phyloP scores from a whole-genome alignment of 1,140 invertebrate genomes.

The Bombyx mori region ASM3026992v2 NC_085107.1:4689501-4690000 shows the following conservation, averaged over 20 bases:
- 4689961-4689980: constrained; percentile 73
- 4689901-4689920: background rate
- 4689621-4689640: constrained; percentile 96
- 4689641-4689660: constrained; percentile 91
- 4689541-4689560: constrained; percentile 99
- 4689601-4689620: constrained; percentile 99
- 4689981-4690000: constrained; percentile 86
- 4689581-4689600: constrained; percentile 93
- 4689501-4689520: background rate
- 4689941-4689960: background rate
- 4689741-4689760: constrained; percentile 93
- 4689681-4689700: constrained; percentile 95
- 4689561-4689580: constrained; percentile 98
- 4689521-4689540: constrained; percentile 82
- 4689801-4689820: constrained; percentile 97
- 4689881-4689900: constrained; percentile 88
- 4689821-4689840: constrained; percentile 96
- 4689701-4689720: constrained; percentile 98
- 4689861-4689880: constrained; percentile 96
- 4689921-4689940: background rate
- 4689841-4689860: constrained; percentile 98
- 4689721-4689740: constrained; percentile 97
- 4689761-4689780: constrained; percentile 94
- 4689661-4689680: constrained; percentile 93
- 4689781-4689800: constrained; percentile 94